These are phyloP conservation scores for Brachionus koreanus DNA, from an alignment of 1,140 invertebrate species.

Conservation along the genomic window DNA sequence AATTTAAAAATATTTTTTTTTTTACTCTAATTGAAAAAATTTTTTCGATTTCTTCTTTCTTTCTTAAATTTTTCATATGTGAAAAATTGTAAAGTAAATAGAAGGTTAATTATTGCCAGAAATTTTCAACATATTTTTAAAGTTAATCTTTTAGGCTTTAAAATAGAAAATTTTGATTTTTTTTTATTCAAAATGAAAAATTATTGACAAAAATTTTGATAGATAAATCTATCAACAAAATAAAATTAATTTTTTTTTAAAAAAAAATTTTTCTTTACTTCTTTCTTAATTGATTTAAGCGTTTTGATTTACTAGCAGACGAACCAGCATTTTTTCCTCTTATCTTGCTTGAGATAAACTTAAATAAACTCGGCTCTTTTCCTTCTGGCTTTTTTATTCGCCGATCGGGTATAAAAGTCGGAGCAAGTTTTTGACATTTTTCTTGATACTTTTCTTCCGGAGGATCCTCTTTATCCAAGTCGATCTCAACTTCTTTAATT, in stretches of 20 bases:
- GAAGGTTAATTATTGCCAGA: too few species aligned
- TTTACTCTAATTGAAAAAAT: too few species aligned
- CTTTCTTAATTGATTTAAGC: background rate
- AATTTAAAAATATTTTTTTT: too few species aligned
- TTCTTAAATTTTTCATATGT: too few species aligned
- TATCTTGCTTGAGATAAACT: conserved; percentile 4
- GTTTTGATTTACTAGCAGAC: background rate
- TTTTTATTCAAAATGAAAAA: too few species aligned
- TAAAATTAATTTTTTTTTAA: background rate
- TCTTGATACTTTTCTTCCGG: background rate
- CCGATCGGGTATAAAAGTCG: background rate
- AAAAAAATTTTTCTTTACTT: background rate
- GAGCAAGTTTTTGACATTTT: background rate
- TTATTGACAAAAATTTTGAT: too few species aligned
- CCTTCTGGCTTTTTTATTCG: conserved; percentile 37
- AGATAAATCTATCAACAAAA: background rate
- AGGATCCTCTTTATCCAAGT: background rate
- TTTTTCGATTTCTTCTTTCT: too few species aligned
- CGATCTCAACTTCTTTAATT: background rate
- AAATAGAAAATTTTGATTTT: too few species aligned
- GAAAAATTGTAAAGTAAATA: too few species aligned
- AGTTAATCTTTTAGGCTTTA: too few species aligned
- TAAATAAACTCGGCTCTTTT: conserved; percentile 36
- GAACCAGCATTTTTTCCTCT: background rate
- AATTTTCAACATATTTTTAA: too few species aligned